Evolutionary conservation across 1,140 invertebrate species (phyloP), one percentile per base, ranked within the genome.

Genomic region (Trigoniulus corallinus): DNA sequence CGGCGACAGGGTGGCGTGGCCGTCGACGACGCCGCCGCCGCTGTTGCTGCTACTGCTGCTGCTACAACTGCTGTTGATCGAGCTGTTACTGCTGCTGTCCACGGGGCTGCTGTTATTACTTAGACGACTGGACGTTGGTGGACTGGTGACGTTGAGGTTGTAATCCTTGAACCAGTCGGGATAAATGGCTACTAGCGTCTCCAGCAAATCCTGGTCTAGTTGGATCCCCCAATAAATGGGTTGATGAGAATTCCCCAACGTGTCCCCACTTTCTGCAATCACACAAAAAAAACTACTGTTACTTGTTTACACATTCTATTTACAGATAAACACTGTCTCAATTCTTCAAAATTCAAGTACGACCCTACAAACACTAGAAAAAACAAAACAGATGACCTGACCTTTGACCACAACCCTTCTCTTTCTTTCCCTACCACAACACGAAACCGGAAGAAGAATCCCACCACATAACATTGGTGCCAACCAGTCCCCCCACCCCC

Each of bases 161-260:
- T 58, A 61, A 53, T 66, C 59, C 61, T 79, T 83, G 72, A 88
- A 88, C 86, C 85, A 89, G 77, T 85, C 83, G 52, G 85, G 86
- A 70, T 88, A 88, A 63, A 88, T 84, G 54, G 82, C 79, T 61
- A 83, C 81, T 60, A 89, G 82, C 56, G 85, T 89, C 65, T 88
- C 81, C 60, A 91, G 76, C 59, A 91, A 74, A 72, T 91, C 85
- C 69, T 82, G 78, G 73, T 91, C 86, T 65, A 89, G 75, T 67
- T 84, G 83, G 61, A 89, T 81, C 70, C 81, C 80, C 84, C 84
- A 89, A 74, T 84, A 87, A 58, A 77, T 51, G 3, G 49, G 45
- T 4, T 12, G 47, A n/a, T n/a, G n/a, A 15, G 47, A 49, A 40
- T 18, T 22, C 26, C 47, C 47, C 21, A 49, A 24, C 3, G 7